Percentiles rank a stretch among this genome's conserved stretches.
These are phyloP conservation scores for Nycticorax nycticorax DNA, from an alignment of 2,113 vertebrate species.

Conservation along the genomic window DNA sequence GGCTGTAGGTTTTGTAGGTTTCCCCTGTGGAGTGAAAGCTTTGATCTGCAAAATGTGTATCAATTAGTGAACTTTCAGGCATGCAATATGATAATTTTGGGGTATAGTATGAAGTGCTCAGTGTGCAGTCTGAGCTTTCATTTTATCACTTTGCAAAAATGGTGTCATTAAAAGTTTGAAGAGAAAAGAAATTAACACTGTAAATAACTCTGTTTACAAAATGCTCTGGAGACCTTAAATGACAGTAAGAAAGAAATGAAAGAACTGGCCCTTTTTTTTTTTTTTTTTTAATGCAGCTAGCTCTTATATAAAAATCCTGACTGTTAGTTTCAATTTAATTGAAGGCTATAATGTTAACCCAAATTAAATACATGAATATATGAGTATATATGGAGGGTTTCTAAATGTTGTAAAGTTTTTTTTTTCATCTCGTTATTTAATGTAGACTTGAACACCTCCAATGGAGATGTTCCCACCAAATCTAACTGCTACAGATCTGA, in stretches of 20 bases:
- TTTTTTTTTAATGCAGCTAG: background rate
- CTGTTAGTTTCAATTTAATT: background rate
- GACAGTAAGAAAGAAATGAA: background rate
- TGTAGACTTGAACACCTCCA: background rate
- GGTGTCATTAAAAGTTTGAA: background rate
- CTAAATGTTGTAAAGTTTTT: background rate
- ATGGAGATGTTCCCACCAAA: background rate
- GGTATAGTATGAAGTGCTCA: background rate
- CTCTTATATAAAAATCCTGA: background rate
- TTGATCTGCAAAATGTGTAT: slow-evolving; percentile 14
- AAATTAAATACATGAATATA: background rate
- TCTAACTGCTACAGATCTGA: background rate
- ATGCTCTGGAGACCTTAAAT: background rate
- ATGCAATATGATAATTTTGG: background rate
- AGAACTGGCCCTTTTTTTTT: background rate
- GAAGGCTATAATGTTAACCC: background rate
- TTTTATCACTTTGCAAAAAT: background rate
- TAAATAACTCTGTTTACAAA: background rate
- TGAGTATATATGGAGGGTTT: background rate
- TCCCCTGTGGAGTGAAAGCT: background rate
- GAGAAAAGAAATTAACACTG: background rate
- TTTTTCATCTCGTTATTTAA: background rate
- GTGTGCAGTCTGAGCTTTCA: background rate
- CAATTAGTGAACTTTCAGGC: background rate
- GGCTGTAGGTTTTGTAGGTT: background rate